These are phyloP conservation scores for Anniella stebbinsi DNA, from an alignment of 2,797 vertebrate genomes.

Conservation along the genomic window DNA sequence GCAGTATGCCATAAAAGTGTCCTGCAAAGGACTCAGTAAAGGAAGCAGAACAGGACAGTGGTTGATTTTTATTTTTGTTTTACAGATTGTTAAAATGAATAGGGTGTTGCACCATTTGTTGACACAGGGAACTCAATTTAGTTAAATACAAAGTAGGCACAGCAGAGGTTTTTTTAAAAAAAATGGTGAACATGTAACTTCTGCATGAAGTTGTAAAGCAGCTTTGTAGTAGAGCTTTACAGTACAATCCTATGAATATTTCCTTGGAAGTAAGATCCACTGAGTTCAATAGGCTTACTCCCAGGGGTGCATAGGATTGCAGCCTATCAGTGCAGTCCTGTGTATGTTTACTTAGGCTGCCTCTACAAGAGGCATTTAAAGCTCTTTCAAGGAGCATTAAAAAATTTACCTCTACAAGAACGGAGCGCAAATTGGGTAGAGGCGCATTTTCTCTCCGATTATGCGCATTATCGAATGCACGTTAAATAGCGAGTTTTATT, in stretches of 20 bases:
- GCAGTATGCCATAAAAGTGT: slow-evolving; percentile 72
- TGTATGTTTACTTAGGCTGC: no score
- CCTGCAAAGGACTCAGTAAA: slow-evolving; percentile 70
- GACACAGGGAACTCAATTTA: slow-evolving; percentile 28
- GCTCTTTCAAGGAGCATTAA: no score
- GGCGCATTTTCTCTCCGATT: no score
- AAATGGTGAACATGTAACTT: not conserved
- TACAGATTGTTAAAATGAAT: slow-evolving; percentile 63
- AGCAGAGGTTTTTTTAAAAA: not conserved
- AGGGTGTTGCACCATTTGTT: slow-evolving; percentile 33
- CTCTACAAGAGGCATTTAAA: no score
- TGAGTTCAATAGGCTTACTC: not conserved
- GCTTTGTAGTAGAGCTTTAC: not conserved
- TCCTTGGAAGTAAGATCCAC: not conserved
- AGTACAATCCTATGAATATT: not conserved
- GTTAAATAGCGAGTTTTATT: no score
- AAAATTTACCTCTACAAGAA: no score
- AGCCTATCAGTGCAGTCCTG: no score
- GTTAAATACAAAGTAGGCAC: slow-evolving; percentile 11
- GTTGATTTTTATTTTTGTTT: slow-evolving; percentile 60
- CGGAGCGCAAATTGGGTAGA: no score
- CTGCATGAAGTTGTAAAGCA: not conserved
- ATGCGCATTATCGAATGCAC: no score
- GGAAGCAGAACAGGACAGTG: slow-evolving; percentile 66
- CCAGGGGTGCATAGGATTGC: not conserved